Percentiles rank a stretch among this genome's conserved stretches.
phyloP scores from a whole-genome alignment of 2,113 vertebrate genomes.

The Pelecanoides urinatrix region DNA sequence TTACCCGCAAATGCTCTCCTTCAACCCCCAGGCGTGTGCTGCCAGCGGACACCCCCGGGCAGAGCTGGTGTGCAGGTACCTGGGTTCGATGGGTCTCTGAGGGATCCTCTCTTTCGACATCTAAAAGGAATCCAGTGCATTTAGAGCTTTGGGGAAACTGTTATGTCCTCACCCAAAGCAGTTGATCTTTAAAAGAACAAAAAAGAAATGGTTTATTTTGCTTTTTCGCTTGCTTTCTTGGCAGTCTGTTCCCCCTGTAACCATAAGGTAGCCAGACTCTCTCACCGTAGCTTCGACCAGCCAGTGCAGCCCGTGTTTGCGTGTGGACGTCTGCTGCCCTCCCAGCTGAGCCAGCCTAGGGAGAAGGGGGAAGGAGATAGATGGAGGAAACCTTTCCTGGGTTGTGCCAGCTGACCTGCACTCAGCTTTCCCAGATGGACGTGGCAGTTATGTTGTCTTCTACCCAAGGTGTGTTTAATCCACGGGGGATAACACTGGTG shows the following conservation, averaged over 20 bases:
- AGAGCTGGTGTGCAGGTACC: background rate
- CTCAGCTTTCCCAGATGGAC: background rate
- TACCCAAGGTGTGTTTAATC: background rate
- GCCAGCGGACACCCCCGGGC: rapidly evolving
- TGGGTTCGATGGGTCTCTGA: background rate
- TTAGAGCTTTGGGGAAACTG: background rate
- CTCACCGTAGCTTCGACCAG: background rate
- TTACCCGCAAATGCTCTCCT: background rate
- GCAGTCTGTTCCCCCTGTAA: background rate
- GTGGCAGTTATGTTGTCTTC: background rate
- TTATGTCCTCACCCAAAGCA: background rate
- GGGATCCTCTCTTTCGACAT: background rate
- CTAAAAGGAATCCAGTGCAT: background rate
- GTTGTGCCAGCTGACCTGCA: background rate
- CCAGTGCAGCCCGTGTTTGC: background rate
- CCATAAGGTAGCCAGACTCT: background rate
- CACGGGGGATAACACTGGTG: background rate
- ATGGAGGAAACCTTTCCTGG: background rate
- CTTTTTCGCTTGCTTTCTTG: background rate
- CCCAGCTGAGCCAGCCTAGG: background rate
- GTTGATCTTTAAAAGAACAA: background rate
- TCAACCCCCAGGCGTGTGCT: background rate
- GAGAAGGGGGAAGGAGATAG: background rate
- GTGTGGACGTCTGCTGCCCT: background rate
- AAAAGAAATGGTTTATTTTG: background rate